Evolutionary conservation across 37 sponge, comb jelly and placozoan genomes (phyloP).

Genomic region (Halichondria panicea): DNA sequence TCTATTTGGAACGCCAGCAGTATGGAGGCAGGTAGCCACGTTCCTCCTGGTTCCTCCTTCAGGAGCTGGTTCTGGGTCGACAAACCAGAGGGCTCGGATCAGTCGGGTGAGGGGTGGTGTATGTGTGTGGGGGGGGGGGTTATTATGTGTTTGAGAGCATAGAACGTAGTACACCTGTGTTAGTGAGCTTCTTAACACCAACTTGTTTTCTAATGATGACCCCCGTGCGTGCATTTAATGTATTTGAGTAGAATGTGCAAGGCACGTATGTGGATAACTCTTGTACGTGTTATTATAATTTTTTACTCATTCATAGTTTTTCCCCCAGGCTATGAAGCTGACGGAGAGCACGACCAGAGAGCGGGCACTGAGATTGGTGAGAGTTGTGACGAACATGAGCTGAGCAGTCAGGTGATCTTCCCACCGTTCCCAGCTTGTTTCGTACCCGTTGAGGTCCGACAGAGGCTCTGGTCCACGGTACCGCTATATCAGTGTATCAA

Average conservation of each 20-base stretch:
- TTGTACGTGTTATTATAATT: too few species aligned
- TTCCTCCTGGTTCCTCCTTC: background rate
- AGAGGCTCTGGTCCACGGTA: conserved; percentile 35
- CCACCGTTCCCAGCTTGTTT: conserved; percentile 6
- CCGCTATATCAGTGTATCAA: conserved; percentile 51
- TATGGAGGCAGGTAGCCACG: background rate
- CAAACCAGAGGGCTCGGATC: background rate
- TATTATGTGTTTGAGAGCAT: background rate
- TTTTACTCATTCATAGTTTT: too few species aligned
- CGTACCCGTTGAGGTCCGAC: conserved; percentile 43
- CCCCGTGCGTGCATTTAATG: background rate
- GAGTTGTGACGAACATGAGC: conserved; percentile 16
- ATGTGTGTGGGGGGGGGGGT: background rate
- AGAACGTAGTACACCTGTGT: background rate
- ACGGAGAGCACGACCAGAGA: conserved; percentile 24
- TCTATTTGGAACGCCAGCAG: background rate
- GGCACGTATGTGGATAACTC: too few species aligned
- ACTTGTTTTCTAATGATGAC: background rate
- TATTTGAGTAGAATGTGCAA: too few species aligned
- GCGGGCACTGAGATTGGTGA: conserved; percentile 20
- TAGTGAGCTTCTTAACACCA: background rate
- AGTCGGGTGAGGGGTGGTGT: background rate
- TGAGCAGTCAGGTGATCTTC: conserved; percentile 11
- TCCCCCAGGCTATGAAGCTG: conserved; percentile 62
- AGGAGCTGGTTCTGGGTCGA: conserved; percentile 32